Base-by-base conservation (phyloP, 2,113 vertebrate genomes). In the Bubalus kerabau region DNA sequence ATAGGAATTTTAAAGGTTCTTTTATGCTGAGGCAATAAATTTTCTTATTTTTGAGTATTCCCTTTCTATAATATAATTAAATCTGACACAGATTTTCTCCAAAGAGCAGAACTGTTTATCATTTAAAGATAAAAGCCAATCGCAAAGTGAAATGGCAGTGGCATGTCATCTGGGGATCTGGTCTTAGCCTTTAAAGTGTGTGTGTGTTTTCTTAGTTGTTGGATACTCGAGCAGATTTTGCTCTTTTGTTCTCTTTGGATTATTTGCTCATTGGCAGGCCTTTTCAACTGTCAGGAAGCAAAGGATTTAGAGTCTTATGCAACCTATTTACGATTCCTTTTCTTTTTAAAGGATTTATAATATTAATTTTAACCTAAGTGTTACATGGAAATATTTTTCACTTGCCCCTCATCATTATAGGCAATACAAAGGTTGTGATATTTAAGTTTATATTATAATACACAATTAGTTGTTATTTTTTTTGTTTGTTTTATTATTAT, bases 21-120 rank as follows among this genome's bases (percentile, higher is more conserved):
- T 85, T 87, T 90, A 89, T 24, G 78, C 16, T 71, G 60, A 92
- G 87, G 82, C 56, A 91, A 16, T 95, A 59, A 7, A 67, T 90
- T 96, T 98, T 94, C n/a, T 91, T 85, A 91, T 52, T 95, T 81
- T 87, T 97, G 17, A 93, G 15, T 93, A 50, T 91, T 96, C 30
- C 14, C 87, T 92, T 88, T 36, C 6, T 87, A 13, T 57, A 71
- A 15, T 80, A 32, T 88, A 62, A 80, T 87, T 91, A 94, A 96
- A 36, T 90, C 5, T 91, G 84, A 56, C 14, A 36, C 1, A 43
- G 3, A 56, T 84, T 96, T 95, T 76, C 21, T 59, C 76, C 30
- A 84, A 81, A 90, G 76, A 82, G 43, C 11, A 48, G 52, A 88
- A 83, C 50, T 74, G 14, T 96, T 92, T 84, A 64, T 94, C 17